Base-by-base conservation (phyloP, 2,888 invertebrate species). In the Tinea pellionella region DNA sequence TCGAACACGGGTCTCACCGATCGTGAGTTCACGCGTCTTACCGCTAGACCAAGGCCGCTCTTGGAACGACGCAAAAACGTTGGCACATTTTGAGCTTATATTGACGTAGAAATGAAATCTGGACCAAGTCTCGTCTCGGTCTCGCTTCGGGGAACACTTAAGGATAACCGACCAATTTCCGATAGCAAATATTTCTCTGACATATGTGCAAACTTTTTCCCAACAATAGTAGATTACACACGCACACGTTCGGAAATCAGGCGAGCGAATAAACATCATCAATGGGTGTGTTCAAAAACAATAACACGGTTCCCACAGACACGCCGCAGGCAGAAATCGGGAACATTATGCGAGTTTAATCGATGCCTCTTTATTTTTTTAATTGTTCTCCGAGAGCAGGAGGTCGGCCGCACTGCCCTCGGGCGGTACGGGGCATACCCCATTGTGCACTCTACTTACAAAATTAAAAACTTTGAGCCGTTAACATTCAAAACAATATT, bases 241-340 rank as follows among this genome's bases (percentile, higher is more conserved):
- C 16, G 15, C 47, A 47, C 47, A 47, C 47, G 47, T 47, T 47
- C 47, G 8, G 41, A 41, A 41, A 13, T 2, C 41, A 47, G 47
- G 47, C 47, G 9, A 15, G 13, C 53, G 19, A 24, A 24, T 53
- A 18, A 53, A 18, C 53, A 53, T 4, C 11, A 24, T 19, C 4
- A 53, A 53, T 53, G 47, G 47, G 15, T 47, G 53, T 4, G 24
- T 53, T 24, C 24, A 24, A 24, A 51, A 53, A 53, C 53, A 47
- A 53, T n/a, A 53, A 53, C 53, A 24, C 24, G 24, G 53, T 53
- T 53, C 53, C 53, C 53, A 24, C 53, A 19, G 16, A 6, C 53
- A n/a, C 53, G 51, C 18, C 51, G 16, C 51, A 18, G 51, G 43
- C 16, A 15, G 18, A 51, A 7, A n/a, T 13, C 47, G 9, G 13